phyloP scores from a whole-genome alignment of 2,113 vertebrate genomes.

The Chrysemys picta region DNA sequence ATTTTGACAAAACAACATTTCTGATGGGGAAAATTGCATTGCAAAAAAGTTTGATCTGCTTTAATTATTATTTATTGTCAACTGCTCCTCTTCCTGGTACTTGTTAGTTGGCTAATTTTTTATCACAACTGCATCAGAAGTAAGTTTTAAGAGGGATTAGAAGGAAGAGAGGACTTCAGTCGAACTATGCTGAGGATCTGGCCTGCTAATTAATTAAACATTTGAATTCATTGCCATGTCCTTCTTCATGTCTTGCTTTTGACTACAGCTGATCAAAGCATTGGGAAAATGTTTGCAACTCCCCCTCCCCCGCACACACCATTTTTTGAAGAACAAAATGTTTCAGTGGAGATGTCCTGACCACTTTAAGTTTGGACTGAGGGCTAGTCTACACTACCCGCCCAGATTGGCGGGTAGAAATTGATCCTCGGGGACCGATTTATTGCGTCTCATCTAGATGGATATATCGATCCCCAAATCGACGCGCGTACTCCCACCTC shows the following conservation, averaged over 20 bases:
- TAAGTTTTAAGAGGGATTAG: background rate
- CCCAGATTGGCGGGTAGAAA: too few species aligned
- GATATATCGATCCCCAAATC: too few species aligned
- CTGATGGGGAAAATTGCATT: background rate
- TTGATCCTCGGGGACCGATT: too few species aligned
- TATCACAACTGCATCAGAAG: background rate
- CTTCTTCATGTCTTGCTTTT: background rate
- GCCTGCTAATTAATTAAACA: background rate
- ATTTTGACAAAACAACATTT: background rate
- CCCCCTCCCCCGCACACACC: fast-evolving
- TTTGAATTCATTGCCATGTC: background rate
- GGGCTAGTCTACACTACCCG: too few species aligned
- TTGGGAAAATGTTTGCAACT: background rate
- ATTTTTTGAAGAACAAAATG: background rate
- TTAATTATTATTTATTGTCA: background rate
- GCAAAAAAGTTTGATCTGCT: background rate
- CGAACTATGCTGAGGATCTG: background rate
- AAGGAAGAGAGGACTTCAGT: background rate
- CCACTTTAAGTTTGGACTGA: background rate
- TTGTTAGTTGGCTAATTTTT: background rate
- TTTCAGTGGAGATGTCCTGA: background rate
- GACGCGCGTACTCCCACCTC: too few species aligned
- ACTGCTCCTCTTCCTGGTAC: background rate
- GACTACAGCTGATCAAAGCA: fast-evolving
- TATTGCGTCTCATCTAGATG: too few species aligned